Conservation (phyloP, 2,797 vertebrate genomes). For the Gephyroberyx darwinii region DNA sequence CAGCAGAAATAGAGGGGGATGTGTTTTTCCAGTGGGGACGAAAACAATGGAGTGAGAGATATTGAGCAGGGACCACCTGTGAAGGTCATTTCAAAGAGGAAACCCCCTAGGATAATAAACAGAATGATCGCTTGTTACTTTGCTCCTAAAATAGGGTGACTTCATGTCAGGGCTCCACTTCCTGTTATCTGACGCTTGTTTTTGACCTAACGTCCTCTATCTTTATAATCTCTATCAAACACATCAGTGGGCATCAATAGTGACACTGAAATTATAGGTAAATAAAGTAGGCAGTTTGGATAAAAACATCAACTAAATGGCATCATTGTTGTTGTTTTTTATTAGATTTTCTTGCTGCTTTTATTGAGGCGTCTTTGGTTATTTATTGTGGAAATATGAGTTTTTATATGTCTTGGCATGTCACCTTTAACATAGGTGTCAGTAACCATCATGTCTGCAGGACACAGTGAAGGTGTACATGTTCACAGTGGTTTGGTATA, state of each 20-base stretch:
- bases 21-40: constrained; percentile 69
- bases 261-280: not conserved
- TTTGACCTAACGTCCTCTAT: constrained; percentile 44
- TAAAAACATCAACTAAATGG: not conserved
- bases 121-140: constrained; percentile 58
- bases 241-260: not conserved
- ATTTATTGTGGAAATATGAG: constrained; percentile 15
- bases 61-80: constrained; percentile 73
- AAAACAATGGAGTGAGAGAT: constrained; percentile 68
- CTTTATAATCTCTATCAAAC: not conserved
- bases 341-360: not conserved
- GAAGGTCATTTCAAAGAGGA: constrained; percentile 72
- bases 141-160: constrained; percentile 50
- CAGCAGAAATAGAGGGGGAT: constrained; percentile 54
- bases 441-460: constrained; percentile 19
- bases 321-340: not conserved
- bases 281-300: constrained; percentile 1
- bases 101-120: constrained; percentile 75
- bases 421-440: constrained; percentile 6
- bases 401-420: constrained; percentile 1
- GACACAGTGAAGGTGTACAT: constrained; percentile 4
- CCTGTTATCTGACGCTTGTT: constrained; percentile 70
- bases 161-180: constrained; percentile 49
- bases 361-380: not conserved
- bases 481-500: constrained; percentile 1